These are phyloP conservation scores for Acrossocheilus fasciatus DNA, from an alignment of 2,797 vertebrate genomes.

Conservation along the genomic window DNA sequence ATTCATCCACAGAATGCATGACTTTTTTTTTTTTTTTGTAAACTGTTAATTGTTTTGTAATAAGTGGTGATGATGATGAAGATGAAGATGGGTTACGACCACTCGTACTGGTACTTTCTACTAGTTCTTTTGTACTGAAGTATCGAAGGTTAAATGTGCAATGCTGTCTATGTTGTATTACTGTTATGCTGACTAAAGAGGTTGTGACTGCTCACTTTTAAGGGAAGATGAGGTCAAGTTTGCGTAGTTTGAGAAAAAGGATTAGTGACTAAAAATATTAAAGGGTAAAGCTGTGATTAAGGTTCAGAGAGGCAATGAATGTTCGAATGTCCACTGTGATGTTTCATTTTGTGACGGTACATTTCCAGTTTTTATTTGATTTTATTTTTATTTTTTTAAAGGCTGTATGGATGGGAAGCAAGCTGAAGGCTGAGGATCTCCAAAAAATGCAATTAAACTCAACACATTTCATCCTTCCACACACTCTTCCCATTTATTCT, in stretches of 20 bases:
- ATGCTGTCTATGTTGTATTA: slow-evolving; percentile 87
- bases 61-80: slow-evolving; percentile 66
- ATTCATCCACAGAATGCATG: slow-evolving; percentile 70
- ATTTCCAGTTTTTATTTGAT: slow-evolving; percentile 73
- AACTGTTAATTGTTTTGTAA: slow-evolving; percentile 67
- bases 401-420: slow-evolving; percentile 80
- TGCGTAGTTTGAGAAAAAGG: slow-evolving; percentile 61
- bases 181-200: slow-evolving; percentile 74
- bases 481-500: slow-evolving; percentile 30
- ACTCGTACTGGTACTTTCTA: slow-evolving; percentile 84
- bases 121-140: slow-evolving; percentile 85
- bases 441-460: slow-evolving; percentile 49
- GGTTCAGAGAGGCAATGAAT: slow-evolving; percentile 61
- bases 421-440: slow-evolving; percentile 63
- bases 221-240: slow-evolving; percentile 70
- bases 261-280: slow-evolving; percentile 27
- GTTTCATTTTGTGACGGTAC: slow-evolving; percentile 80
- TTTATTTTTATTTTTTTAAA: slow-evolving; percentile 82
- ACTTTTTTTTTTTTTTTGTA: slow-evolving; percentile 34
- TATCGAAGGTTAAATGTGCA: slow-evolving; percentile 86
- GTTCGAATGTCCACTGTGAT: slow-evolving; percentile 60
- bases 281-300: slow-evolving; percentile 74
- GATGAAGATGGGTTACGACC: slow-evolving; percentile 73
- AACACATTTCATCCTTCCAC: neutral
- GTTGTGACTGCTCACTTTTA: slow-evolving; percentile 76